Evolutionary conservation across 2,113 vertebrate species (phyloP).

Genomic region (Pleuronectes platessa): DNA sequence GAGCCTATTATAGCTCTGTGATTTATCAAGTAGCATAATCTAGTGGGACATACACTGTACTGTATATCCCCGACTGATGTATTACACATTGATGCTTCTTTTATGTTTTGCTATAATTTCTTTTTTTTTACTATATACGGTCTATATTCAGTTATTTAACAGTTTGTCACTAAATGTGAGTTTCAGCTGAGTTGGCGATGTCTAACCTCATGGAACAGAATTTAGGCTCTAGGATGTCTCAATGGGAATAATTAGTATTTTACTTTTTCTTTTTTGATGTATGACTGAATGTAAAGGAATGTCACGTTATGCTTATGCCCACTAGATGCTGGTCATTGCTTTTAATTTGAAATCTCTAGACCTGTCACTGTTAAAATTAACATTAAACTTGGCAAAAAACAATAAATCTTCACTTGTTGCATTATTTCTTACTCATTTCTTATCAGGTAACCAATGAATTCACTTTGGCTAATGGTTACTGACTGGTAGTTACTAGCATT

Average conservation of each 20-base stretch:
- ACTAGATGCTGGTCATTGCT: slow-evolving; percentile 52
- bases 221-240: slow-evolving; percentile 69
- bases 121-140: slow-evolving; percentile 23
- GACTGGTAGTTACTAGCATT: too few relatives aligned
- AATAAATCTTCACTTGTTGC: background rate
- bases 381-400: slow-evolving; percentile 33
- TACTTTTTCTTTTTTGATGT: slow-evolving; percentile 36
- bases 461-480: background rate
- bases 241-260: slow-evolving; percentile 39
- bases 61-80: slow-evolving; percentile 28
- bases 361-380: slow-evolving; percentile 44
- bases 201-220: slow-evolving; percentile 55
- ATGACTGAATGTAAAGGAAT: slow-evolving; percentile 56
- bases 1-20: slow-evolving; percentile 74
- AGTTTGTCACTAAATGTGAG: slow-evolving; percentile 37
- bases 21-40: slow-evolving; percentile 21
- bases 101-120: background rate
- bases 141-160: slow-evolving; percentile 73
- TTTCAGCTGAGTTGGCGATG: slow-evolving; percentile 50
- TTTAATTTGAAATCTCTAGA: slow-evolving; percentile 39
- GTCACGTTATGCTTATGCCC: slow-evolving; percentile 33
- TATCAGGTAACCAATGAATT: too few relatives aligned
- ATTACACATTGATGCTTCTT: slow-evolving; percentile 35
- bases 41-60: slow-evolving; percentile 17
- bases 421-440: background rate